Base-by-base conservation (phyloP, 1,140 invertebrate genomes). In the Scaptodrosophila lebanonensis region DNA sequence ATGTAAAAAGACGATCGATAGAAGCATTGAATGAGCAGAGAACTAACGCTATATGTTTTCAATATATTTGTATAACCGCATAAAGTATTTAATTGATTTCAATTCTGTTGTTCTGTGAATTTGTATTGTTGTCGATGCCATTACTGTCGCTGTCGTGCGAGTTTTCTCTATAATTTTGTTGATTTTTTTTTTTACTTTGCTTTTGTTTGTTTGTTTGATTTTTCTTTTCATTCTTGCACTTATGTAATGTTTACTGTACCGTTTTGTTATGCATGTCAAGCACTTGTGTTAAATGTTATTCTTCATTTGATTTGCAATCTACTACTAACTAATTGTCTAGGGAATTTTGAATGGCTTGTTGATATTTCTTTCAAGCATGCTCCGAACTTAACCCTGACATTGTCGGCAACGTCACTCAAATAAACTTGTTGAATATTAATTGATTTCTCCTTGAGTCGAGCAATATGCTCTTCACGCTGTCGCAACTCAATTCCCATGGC, bases 11-110 rank as follows among this genome's bases (percentile, higher is more conserved):
- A 35, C 33, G 4, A 35, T 3, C 7, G 25, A 45, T 22, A 45
- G 18, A 15, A 42, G 39, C 40, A 18, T 16, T 17, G 15, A n/a
- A n/a, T n/a, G n/a, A n/a, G n/a, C n/a, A n/a, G n/a, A n/a, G n/a
- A n/a, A n/a, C n/a, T n/a, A n/a, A n/a, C n/a, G n/a, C n/a, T n/a
- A n/a, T 25, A 25, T 25, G 35, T 44, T 17, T 54, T 15, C n/a
- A 38, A 27, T 13, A 47, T 39, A 39, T 30, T 43, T 20, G 20
- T 44, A 43, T 42, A 25, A 39, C 44, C 49, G n/a, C n/a, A n/a
- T n/a, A n/a, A 64, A 53, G 40, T 27, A 27, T 59, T 61, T 11
- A 73, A 73, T 77, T 77, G 64, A 73, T 79, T 79, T 77, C 54
- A 72, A 77, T 79, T 79, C 49, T 20, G 38, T 45, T 56, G 35